Percentiles rank a stretch among this genome's conserved stretches.
Conservation (phyloP, 2,888 invertebrate species). For the Bibio marci region DNA sequence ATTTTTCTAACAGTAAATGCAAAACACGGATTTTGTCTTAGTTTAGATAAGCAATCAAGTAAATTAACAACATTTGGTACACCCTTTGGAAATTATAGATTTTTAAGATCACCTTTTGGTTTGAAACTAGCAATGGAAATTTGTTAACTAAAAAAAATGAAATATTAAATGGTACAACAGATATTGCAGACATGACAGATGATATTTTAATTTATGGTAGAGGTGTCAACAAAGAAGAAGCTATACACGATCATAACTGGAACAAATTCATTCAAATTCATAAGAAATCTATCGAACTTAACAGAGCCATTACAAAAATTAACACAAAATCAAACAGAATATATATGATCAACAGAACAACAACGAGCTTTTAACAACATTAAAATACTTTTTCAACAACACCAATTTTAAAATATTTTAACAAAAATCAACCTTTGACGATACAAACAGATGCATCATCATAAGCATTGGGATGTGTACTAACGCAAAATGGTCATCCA, state of each 20-base stretch:
- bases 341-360: constrained; percentile 11
- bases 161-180: constrained; percentile 5
- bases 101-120: constrained; percentile 8
- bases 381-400: not conserved
- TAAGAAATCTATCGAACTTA: constrained; percentile 12
- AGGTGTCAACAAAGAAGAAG: constrained; percentile 9
- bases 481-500: constrained; percentile 11
- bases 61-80: constrained; percentile 4
- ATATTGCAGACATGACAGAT: constrained; percentile 9
- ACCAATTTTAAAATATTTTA: constrained; percentile 11
- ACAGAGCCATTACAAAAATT: constrained; percentile 11
- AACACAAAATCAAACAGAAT: constrained; percentile 11
- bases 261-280: constrained; percentile 14
- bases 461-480: constrained; percentile 10
- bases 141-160: constrained; percentile 9
- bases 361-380: constrained; percentile 8
- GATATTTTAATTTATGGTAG: constrained; percentile 10
- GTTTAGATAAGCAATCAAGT: not conserved
- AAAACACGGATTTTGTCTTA: constrained; percentile 11
- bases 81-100: constrained; percentile 4
- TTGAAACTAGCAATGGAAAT: constrained; percentile 9
- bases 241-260: constrained; percentile 11
- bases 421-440: not conserved
- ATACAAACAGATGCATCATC: not conserved
- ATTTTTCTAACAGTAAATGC: constrained; percentile 1